Percentiles rank a stretch among this genome's conserved stretches.
Conservation (phyloP, 2,113 vertebrate genomes). For the Malurus alboscapulatus region DNA sequence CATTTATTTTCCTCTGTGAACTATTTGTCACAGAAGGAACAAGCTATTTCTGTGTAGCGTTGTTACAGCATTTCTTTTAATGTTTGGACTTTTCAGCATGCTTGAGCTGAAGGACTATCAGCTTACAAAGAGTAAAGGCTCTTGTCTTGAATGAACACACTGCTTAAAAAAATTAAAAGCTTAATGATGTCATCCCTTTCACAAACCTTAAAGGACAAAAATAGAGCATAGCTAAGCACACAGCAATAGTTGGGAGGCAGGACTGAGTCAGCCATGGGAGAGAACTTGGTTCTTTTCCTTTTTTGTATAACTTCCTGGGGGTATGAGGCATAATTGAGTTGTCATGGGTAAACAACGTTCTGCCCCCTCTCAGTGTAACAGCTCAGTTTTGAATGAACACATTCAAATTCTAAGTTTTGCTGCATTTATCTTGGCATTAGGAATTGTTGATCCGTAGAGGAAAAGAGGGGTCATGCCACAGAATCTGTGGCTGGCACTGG, state of each 20-base stretch:
- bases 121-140: slow-evolving; percentile 6
- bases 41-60: background rate
- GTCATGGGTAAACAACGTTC: background rate
- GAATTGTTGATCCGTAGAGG: background rate
- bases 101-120: slow-evolving; percentile 5
- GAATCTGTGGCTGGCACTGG: background rate
- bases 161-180: slow-evolving; percentile 9
- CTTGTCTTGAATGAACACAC: slow-evolving; percentile 4
- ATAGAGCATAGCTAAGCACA: slow-evolving; percentile 23
- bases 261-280: slow-evolving; percentile 5
- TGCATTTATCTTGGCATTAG: background rate
- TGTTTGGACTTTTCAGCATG: background rate
- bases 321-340: background rate
- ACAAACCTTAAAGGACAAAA: slow-evolving; percentile 4
- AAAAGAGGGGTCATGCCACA: background rate
- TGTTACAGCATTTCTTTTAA: background rate
- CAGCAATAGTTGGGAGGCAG: slow-evolving; percentile 17
- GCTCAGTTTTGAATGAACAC: background rate
- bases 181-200: slow-evolving; percentile 40
- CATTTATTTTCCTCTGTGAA: slow-evolving; percentile 21
- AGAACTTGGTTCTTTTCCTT: slow-evolving; percentile 17
- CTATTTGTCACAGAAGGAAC: background rate
- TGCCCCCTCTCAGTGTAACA: background rate
- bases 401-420: background rate
- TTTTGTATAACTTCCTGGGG: slow-evolving; percentile 22